phyloP scores from a whole-genome alignment of 2,888 invertebrate species.

The Dryocosmus kuriphilus region DNA sequence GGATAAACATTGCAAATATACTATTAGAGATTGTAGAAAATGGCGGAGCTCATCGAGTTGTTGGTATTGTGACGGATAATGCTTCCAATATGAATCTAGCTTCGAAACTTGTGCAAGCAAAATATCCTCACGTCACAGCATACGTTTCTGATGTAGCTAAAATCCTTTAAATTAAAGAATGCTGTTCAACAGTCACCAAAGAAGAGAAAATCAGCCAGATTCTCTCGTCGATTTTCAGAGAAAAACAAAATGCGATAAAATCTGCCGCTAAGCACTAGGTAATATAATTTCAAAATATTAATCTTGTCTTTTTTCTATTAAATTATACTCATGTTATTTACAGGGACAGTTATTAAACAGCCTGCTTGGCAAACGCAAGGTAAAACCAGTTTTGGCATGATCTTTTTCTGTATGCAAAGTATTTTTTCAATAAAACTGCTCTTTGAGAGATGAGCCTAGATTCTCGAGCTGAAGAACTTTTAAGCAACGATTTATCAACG shows the following conservation, averaged over 20 bases:
- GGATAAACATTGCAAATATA: no score
- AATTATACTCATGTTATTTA: neutral
- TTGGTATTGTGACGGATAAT: no score
- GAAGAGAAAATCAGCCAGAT: no score
- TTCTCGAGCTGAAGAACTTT: neutral
- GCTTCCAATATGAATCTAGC: no score
- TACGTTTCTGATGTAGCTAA: no score
- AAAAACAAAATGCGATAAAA: constrained; percentile 2
- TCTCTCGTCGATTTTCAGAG: neutral
- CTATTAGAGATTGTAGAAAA: no score
- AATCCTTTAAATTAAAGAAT: no score
- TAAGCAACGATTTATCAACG: neutral
- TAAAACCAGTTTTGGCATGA: neutral
- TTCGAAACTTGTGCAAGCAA: no score
- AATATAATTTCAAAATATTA: neutral
- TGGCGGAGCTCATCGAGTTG: no score
- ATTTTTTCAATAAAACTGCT: neutral
- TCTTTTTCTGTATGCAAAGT: neutral
- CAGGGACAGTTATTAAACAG: neutral
- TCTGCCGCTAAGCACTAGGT: neutral
- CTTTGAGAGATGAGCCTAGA: neutral
- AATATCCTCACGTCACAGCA: no score
- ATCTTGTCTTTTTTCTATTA: neutral
- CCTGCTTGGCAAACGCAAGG: neutral
- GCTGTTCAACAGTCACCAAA: no score